Evolutionary conservation across 2,888 invertebrate genomes (phyloP).

Genomic region (Caenorhabditis sinica): DNA sequence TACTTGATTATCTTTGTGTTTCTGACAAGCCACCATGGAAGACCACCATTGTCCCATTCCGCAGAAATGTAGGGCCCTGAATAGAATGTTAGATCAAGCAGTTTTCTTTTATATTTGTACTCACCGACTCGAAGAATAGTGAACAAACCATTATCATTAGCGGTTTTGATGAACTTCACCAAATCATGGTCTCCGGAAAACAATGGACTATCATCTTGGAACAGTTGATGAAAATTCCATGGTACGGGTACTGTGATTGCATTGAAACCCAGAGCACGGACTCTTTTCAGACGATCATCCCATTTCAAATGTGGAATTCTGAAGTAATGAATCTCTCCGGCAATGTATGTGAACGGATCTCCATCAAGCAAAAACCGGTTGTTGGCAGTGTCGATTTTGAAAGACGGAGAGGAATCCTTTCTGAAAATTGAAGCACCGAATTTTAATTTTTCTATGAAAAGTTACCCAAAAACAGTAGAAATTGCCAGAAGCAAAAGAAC

Average conservation of each 20-base stretch:
- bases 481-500: conserved; percentile 2
- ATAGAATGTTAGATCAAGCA: no score
- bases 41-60: conserved; percentile 76
- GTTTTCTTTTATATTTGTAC: no score
- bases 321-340: conserved; percentile 89
- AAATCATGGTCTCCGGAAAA: conserved; percentile 52
- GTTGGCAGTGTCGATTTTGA: conserved; percentile 48
- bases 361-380: conserved; percentile 61
- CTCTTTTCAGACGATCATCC: conserved; percentile 89
- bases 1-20: conserved; percentile 45
- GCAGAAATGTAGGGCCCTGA: conserved; percentile 78
- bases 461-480: conserved; percentile 31
- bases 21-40: conserved; percentile 76
- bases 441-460: background rate
- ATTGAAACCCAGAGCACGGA: conserved; percentile 84
- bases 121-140: conserved; percentile 75
- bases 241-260: conserved; percentile 61
- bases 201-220: conserved; percentile 39
- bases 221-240: conserved; percentile 66
- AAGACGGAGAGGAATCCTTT: conserved; percentile 59
- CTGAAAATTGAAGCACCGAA: background rate
- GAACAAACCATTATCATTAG: conserved; percentile 69
- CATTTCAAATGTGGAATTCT: conserved; percentile 90
- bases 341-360: conserved; percentile 86
- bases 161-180: conserved; percentile 73